Percentiles rank a stretch among this genome's conserved stretches.
Evolutionary conservation across 2,113 vertebrate genomes (phyloP).

Genomic region (Emydura subglobosa): DNA sequence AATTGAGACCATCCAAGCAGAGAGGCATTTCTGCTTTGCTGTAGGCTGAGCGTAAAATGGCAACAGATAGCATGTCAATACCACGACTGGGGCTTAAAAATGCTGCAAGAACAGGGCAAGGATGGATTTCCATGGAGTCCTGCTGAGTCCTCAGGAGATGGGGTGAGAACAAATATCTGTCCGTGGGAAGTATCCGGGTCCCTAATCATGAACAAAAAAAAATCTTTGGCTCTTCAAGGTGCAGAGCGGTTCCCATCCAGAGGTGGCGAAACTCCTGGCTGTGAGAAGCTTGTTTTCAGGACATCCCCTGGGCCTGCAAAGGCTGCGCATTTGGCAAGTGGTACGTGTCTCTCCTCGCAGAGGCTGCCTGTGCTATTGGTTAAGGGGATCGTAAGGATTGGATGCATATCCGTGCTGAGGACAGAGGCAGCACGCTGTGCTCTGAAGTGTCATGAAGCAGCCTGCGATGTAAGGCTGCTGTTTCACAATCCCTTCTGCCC

Average conservation of each 20-base stretch:
- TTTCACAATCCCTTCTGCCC: rapidly evolving
- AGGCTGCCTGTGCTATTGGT: neutral
- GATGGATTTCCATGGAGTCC: neutral
- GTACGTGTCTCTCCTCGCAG: conserved; percentile 73
- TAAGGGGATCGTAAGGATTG: neutral
- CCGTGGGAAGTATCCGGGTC: rapidly evolving
- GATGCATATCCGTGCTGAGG: neutral
- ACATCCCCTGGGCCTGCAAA: conserved; percentile 80
- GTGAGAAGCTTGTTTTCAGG: conserved; percentile 83
- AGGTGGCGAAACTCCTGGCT: conserved; percentile 80
- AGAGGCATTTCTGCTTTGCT: neutral
- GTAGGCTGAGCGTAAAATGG: neutral
- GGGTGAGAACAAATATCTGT: neutral
- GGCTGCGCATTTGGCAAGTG: conserved; percentile 79
- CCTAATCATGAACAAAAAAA: neutral
- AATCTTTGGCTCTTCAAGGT: conserved; percentile 76
- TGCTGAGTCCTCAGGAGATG: neutral
- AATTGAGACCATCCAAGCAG: neutral
- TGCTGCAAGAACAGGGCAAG: neutral
- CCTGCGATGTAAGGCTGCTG: neutral
- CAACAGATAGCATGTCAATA: no score
- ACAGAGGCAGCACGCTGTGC: neutral
- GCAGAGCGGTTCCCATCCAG: conserved; percentile 82
- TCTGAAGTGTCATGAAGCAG: neutral
- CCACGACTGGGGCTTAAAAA: no score